Conservation (phyloP, 2,797 vertebrate genomes). For the Tympanoctomys barrerae region DNA sequence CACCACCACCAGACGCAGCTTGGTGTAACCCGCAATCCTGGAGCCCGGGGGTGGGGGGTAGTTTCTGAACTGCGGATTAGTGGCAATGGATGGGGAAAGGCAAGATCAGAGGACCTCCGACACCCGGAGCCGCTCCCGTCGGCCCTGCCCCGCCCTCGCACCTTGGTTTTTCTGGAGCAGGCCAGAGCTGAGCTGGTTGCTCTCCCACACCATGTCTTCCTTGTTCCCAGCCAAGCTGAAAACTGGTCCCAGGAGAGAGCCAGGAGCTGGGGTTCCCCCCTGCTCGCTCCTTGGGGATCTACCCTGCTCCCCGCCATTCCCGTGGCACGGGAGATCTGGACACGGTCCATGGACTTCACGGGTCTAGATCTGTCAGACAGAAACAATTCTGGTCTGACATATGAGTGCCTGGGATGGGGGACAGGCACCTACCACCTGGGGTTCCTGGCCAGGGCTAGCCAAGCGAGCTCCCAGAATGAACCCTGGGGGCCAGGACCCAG, state of each 20-base stretch:
- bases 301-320: neutral
- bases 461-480: neutral
- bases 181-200: neutral
- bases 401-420: neutral
- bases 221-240: neutral
- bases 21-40: neutral
- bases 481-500: neutral
- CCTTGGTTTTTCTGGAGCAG: neutral
- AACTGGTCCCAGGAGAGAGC: neutral
- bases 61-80: neutral
- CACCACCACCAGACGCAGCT: neutral
- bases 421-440: neutral
- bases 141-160: neutral
- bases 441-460: neutral
- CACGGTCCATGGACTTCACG: neutral
- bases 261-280: neutral
- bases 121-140: neutral
- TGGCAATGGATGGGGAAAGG: neutral
- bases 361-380: neutral
- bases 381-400: neutral
- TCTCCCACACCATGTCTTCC: neutral
- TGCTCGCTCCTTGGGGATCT: neutral
- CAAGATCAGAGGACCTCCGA: neutral
- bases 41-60: neutral
- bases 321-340: neutral